Conservation (phyloP, 2,797 vertebrate species). For the Chiroxiphia lanceolata region DNA sequence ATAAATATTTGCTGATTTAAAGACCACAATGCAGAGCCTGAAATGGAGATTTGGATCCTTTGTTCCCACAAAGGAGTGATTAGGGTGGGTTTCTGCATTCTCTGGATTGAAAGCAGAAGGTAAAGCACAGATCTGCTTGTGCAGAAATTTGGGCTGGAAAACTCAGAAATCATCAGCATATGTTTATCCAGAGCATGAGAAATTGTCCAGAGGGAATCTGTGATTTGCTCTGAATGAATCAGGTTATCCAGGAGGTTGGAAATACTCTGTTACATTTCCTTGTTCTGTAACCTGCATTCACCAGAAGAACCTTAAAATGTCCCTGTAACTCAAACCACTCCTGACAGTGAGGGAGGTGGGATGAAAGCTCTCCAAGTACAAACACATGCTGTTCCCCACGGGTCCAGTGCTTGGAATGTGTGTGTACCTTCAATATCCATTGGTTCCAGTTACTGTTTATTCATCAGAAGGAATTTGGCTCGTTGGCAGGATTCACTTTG, state of each 20-base stretch:
- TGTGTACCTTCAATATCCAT: neutral
- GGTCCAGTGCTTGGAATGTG: neutral
- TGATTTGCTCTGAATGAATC: neutral
- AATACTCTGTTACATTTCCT: neutral
- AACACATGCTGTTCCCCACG: neutral
- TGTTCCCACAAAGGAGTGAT: neutral
- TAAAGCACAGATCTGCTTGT: neutral
- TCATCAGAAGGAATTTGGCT: neutral
- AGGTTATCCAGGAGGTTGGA: neutral
- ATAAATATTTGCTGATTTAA: slow-evolving; percentile 17
- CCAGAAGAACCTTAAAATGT: neutral
- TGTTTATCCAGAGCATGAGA: neutral
- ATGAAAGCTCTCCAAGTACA: neutral
- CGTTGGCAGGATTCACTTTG: neutral
- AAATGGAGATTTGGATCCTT: neutral
- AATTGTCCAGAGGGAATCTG: neutral
- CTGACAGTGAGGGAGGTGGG: neutral
- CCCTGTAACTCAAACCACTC: neutral
- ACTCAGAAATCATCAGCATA: neutral
- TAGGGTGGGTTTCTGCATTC: neutral
- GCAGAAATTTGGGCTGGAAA: neutral
- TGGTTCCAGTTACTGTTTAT: neutral
- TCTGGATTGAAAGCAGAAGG: neutral
- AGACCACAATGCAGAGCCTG: neutral
- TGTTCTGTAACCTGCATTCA: neutral